Evolutionary conservation across 2,888 invertebrate species (phyloP).

Genomic region (Meghimatium bilineatum): DNA sequence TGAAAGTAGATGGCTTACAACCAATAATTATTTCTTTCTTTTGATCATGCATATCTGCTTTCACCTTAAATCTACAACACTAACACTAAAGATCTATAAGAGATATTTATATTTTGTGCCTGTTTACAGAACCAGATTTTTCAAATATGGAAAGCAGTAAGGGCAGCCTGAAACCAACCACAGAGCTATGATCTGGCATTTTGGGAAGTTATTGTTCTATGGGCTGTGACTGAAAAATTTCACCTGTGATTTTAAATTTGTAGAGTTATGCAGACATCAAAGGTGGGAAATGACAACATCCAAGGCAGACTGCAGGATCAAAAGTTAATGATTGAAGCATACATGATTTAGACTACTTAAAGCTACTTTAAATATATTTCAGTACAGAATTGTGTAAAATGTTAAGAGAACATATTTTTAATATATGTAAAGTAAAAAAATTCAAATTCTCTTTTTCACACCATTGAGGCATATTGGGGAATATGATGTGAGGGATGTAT

Average conservation of each 20-base stretch:
- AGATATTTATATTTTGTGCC: not conserved
- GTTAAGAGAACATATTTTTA: not conserved
- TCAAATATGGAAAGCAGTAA: not conserved
- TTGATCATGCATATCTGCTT: too few species aligned
- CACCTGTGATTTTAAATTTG: slow-evolving; percentile 21
- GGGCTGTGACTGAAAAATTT: slow-evolving; percentile 21
- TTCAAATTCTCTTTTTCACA: too few species aligned
- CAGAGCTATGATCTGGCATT: slow-evolving; percentile 16
- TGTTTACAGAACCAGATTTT: slow-evolving; percentile 8
- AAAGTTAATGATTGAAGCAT: not conserved
- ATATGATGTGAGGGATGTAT: too few species aligned
- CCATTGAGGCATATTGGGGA: too few species aligned
- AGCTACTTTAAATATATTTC: not conserved
- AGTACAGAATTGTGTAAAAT: not conserved
- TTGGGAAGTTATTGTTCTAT: not conserved
- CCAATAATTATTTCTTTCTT: too few species aligned
- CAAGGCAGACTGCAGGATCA: not conserved
- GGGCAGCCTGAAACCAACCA: not conserved
- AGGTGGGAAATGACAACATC: not conserved
- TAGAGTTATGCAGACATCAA: not conserved
- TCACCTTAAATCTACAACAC: too few species aligned
- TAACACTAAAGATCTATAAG: not conserved
- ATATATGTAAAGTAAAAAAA: too few species aligned
- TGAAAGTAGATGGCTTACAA: too few species aligned
- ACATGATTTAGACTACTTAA: not conserved